Percentiles rank a stretch among this genome's conserved stretches.
Conservation (phyloP, 2,797 vertebrate species). For the Pempheris klunzingeri region DNA sequence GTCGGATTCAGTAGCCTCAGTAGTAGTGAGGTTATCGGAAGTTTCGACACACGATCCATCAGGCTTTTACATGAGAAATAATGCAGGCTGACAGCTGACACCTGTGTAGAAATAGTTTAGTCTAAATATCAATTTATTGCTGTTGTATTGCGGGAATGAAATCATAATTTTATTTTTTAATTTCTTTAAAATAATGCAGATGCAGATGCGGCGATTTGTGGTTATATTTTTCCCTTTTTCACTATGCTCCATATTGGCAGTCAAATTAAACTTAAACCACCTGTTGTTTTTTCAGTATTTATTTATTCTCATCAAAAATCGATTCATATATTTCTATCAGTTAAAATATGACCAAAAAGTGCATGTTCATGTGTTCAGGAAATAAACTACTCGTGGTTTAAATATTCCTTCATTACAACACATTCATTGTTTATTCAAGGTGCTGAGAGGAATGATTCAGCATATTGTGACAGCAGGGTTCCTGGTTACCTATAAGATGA, state of each 20-base stretch:
- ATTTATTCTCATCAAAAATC: background rate
- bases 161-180: no score
- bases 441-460: constrained; percentile 50
- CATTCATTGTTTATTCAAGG: background rate
- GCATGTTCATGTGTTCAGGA: background rate
- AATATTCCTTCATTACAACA: fast-evolving
- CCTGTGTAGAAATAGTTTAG: background rate
- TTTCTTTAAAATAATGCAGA: no score
- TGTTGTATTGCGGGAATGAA: no score
- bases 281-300: background rate
- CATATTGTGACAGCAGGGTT: background rate
- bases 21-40: background rate
- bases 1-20: no score
- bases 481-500: background rate
- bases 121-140: no score
- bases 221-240: no score
- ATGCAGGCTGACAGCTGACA: background rate
- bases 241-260: no score
- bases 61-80: no score
- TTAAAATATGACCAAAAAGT: background rate
- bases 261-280: background rate
- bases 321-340: background rate
- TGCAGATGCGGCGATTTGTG: background rate
- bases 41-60: no score
- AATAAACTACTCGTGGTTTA: background rate